These are phyloP conservation scores for Papilio glaucus DNA, from an alignment of 1,140 invertebrate genomes.

Conservation along the genomic window DNA sequence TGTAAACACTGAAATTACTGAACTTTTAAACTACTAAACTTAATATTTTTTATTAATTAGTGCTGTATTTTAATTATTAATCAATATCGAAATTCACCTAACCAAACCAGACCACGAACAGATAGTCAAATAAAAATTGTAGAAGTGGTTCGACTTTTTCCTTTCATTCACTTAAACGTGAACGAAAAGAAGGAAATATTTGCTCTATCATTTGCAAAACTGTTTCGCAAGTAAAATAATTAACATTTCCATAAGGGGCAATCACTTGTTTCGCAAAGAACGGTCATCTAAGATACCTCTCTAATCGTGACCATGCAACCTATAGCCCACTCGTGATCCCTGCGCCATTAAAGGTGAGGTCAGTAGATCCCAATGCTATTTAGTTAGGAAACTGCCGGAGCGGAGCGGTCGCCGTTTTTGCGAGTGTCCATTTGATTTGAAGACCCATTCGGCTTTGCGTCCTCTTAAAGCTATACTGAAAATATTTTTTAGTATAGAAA, in stretches of 20 bases:
- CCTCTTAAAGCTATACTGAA: slow-evolving; percentile 5
- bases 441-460: neutral
- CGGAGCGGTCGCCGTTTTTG: slow-evolving; percentile 21
- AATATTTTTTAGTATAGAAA: slow-evolving; percentile 2
- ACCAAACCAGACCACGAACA: no score
- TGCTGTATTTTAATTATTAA: no score
- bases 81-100: no score
- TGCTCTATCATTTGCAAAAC: neutral
- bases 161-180: no score
- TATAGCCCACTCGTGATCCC: slow-evolving; percentile 22
- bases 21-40: no score
- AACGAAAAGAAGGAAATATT: neutral
- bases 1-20: no score
- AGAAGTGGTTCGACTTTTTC: no score
- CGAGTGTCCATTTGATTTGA: slow-evolving; percentile 32
- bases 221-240: slow-evolving; percentile 6
- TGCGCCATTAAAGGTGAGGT: slow-evolving; percentile 26
- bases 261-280: slow-evolving; percentile 26
- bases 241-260: slow-evolving; percentile 28
- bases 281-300: slow-evolving; percentile 6
- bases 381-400: slow-evolving; percentile 16
- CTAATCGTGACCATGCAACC: slow-evolving; percentile 10
- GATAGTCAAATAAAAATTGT: no score
- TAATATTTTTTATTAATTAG: no score
- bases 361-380: slow-evolving; percentile 35